A percentile compares a stretch with the other conserved stretches of the same genome.
phyloP scores from a whole-genome alignment of 2,888 invertebrate species.

The Thelaira solivaga region DNA sequence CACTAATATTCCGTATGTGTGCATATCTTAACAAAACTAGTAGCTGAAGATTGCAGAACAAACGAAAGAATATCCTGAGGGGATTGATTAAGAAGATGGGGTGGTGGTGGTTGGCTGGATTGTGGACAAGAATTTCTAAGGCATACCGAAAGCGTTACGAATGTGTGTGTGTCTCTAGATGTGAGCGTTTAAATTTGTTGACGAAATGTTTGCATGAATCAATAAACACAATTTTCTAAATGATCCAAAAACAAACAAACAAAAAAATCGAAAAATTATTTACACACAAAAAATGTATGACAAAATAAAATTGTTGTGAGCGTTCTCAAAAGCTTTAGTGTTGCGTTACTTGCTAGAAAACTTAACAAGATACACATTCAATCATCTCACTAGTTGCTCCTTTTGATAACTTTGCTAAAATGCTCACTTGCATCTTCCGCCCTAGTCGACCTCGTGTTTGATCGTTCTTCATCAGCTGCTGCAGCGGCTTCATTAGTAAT shows the following conservation, averaged over 20 bases:
- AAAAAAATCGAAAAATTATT: conserved; percentile 20
- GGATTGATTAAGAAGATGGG: conserved; percentile 5
- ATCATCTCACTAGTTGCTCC: conserved; percentile 62
- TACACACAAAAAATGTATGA: no score
- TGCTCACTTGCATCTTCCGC: conserved; percentile 67
- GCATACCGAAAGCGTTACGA: not conserved
- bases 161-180: conserved; percentile 56
- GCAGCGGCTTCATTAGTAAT: conserved; percentile 76
- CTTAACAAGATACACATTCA: conserved; percentile 62
- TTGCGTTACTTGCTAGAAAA: conserved; percentile 39
- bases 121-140: not conserved
- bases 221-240: conserved; percentile 17
- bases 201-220: conserved; percentile 53
- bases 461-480: conserved; percentile 70
- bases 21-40: not conserved
- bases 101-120: not conserved
- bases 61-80: not conserved
- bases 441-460: conserved; percentile 66
- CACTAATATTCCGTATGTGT: not conserved
- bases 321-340: conserved; percentile 28
- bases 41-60: not conserved
- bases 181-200: conserved; percentile 59
- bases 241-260: no score
- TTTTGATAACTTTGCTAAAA: conserved; percentile 62
- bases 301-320: conserved; percentile 15